phyloP scores from a whole-genome alignment of 2,888 invertebrate genomes.

The Lasioglossum marginatum region DNA sequence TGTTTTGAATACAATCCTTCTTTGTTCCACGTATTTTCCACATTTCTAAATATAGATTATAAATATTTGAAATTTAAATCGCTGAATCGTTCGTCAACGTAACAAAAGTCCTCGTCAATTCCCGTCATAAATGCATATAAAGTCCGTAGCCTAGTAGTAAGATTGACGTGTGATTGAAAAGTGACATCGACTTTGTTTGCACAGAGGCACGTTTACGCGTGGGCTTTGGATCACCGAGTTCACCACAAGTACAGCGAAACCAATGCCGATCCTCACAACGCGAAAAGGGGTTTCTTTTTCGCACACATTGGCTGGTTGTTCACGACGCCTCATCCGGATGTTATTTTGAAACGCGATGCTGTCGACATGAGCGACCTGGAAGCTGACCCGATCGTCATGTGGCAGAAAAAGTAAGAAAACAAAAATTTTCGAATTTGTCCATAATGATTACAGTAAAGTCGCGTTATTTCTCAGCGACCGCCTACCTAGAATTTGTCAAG shows the following conservation, averaged over 20 bases:
- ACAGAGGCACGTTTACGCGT: slow-evolving; percentile 93
- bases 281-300: slow-evolving; percentile 94
- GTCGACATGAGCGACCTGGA: slow-evolving; percentile 90
- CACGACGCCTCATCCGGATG: slow-evolving; percentile 92
- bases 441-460: too few species aligned
- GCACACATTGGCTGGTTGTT: slow-evolving; percentile 97
- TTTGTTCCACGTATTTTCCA: too few species aligned
- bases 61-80: too few species aligned
- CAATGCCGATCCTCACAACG: slow-evolving; percentile 94
- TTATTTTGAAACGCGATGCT: slow-evolving; percentile 88
- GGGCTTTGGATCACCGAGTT: slow-evolving; percentile 94
- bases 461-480: too few species aligned
- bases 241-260: slow-evolving; percentile 96
- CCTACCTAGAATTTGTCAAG: too few species aligned
- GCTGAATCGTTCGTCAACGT: too few species aligned
- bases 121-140: too few species aligned
- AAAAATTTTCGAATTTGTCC: too few species aligned
- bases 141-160: neutral
- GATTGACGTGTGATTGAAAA: neutral
- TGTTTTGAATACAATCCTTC: too few species aligned
- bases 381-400: slow-evolving; percentile 90
- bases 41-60: too few species aligned
- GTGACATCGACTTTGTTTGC: neutral
- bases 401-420: slow-evolving; percentile 88
- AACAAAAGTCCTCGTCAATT: too few species aligned